Conservation (phyloP, 2,797 vertebrate genomes). For the Gambusia yucatana region DNA sequence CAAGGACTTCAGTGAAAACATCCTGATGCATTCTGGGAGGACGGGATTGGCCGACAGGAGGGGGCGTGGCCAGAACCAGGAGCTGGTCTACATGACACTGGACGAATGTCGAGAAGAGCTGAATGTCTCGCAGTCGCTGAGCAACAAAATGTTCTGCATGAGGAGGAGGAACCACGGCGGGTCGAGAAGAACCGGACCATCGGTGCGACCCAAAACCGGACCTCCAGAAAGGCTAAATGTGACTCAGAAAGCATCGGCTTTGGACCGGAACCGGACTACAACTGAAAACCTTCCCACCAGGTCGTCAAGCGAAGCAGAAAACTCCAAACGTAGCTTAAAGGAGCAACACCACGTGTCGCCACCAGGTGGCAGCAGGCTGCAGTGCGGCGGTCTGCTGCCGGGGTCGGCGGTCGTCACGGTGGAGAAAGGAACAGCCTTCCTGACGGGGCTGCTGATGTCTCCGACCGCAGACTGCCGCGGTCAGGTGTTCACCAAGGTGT, state of each 20-base stretch:
- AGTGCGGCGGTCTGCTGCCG: constrained; percentile 32
- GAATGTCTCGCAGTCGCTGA: constrained; percentile 79
- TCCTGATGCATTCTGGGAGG: constrained; percentile 81
- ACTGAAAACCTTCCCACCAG: neutral
- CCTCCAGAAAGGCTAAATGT: neutral
- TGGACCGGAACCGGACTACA: constrained; percentile 1
- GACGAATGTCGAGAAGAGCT: constrained; percentile 80
- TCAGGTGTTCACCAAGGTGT: constrained; percentile 87
- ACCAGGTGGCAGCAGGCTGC: rapidly evolving
- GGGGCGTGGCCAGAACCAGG: neutral
- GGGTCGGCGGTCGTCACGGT: constrained; percentile 82
- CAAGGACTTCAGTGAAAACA: constrained; percentile 87
- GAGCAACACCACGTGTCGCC: rapidly evolving
- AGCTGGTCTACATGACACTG: constrained; percentile 69
- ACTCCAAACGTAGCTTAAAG: neutral
- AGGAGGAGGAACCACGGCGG: neutral
- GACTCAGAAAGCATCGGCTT: neutral
- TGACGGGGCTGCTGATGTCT: constrained; percentile 85
- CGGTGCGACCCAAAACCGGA: neutral
- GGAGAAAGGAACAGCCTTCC: constrained; percentile 84
- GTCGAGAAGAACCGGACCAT: neutral
- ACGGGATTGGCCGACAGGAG: constrained; percentile 54
- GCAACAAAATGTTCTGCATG: constrained; percentile 90
- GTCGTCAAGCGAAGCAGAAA: neutral
- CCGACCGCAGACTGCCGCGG: constrained; percentile 42